Percentiles rank a stretch among this genome's conserved stretches.
Conservation (phyloP, 2,888 invertebrate genomes). For the Ganaspis brasiliensis region DNA sequence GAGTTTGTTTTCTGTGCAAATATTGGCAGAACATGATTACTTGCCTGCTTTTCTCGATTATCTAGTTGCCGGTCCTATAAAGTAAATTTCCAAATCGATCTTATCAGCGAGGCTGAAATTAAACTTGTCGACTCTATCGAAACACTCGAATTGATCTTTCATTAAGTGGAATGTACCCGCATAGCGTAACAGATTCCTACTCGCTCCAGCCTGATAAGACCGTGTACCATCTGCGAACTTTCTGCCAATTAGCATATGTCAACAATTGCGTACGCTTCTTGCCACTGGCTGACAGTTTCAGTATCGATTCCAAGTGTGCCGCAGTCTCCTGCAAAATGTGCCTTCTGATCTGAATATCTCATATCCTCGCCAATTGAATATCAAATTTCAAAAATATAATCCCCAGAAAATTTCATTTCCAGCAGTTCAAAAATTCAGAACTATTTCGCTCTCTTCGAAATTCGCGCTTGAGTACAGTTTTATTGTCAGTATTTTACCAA, state of each 20-base stretch:
- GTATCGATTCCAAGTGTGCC: constrained; percentile 25
- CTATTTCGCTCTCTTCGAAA: not conserved
- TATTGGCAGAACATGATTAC: constrained; percentile 21
- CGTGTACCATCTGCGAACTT: constrained; percentile 33
- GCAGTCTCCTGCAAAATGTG: constrained; percentile 19
- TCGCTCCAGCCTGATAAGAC: constrained; percentile 7
- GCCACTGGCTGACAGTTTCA: constrained; percentile 5
- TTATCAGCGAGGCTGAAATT: constrained; percentile 20
- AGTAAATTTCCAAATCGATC: constrained; percentile 22
- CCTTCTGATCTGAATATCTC: not conserved
- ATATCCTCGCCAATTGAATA: not conserved
- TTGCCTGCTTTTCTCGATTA: not conserved
- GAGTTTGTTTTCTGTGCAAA: constrained; percentile 13
- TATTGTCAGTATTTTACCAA: too few relatives aligned
- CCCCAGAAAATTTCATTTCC: not conserved
- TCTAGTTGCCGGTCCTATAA: not conserved
- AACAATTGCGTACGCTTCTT: constrained; percentile 34
- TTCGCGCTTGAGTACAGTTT: too few relatives aligned
- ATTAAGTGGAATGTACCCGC: constrained; percentile 26
- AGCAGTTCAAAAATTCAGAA: not conserved
- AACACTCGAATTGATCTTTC: constrained; percentile 39
- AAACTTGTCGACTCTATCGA: constrained; percentile 34
- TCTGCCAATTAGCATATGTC: constrained; percentile 40
- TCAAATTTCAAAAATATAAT: constrained; percentile 1
- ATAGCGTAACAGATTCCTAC: constrained; percentile 11